These are phyloP conservation scores for Boulengeromyrus knoepffleri DNA, from an alignment of 2,113 vertebrate genomes.

Conservation along the genomic window DNA sequence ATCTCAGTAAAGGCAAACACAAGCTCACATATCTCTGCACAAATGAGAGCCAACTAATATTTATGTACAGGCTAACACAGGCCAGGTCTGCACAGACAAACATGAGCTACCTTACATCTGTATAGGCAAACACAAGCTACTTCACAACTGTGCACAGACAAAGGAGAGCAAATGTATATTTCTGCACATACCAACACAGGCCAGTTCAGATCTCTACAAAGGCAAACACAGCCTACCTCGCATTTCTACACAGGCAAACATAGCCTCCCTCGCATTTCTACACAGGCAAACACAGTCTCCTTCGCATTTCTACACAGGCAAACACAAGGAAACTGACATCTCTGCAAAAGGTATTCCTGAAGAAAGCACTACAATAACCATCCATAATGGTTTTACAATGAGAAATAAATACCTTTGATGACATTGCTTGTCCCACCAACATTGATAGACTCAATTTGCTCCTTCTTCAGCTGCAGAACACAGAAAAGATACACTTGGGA, in stretches of 20 bases:
- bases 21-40: no score
- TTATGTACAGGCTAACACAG: no score
- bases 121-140: not conserved
- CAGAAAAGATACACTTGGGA: slow-evolving; percentile 20
- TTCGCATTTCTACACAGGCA: no score
- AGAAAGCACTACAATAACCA: not conserved
- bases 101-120: not conserved
- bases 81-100: no score
- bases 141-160: not conserved
- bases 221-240: no score
- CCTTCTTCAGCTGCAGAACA: slow-evolving; percentile 69
- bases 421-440: slow-evolving; percentile 80
- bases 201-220: not conserved
- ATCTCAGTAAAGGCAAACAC: not conserved
- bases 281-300: no score
- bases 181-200: not conserved
- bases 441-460: slow-evolving; percentile 83
- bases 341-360: not conserved
- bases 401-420: slow-evolving; percentile 69
- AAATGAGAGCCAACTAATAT: no score
- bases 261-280: no score
- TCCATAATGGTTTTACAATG: not conserved
- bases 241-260: no score
- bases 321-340: not conserved
- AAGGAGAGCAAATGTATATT: not conserved